These are phyloP conservation scores for Drosophila colorata DNA, from an alignment of 2,888 invertebrate genomes.

Conservation along the genomic window DNA sequence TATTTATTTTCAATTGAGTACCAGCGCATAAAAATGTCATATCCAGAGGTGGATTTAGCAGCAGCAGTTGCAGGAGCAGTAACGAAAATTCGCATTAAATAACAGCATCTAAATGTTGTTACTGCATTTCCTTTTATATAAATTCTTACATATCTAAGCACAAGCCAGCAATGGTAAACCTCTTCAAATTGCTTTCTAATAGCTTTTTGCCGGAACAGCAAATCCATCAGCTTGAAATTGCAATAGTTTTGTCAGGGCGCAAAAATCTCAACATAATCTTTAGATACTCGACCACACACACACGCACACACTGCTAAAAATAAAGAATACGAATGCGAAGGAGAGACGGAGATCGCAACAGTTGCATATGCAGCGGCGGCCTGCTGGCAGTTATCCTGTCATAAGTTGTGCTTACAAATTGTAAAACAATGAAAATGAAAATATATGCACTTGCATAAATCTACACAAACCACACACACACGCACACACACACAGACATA, in stretches of 20 bases:
- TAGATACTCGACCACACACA: conserved; percentile 7
- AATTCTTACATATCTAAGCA: conserved; percentile 15
- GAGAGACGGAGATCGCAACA: conserved; percentile 8
- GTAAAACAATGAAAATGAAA: conserved; percentile 81
- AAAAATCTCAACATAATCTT: conserved; percentile 37
- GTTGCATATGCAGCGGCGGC: conserved; percentile 36
- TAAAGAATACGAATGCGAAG: not conserved
- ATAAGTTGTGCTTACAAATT: conserved; percentile 80
- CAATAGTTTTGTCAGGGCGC: conserved; percentile 53
- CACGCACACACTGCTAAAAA: not conserved
- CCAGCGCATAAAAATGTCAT: conserved; percentile 11
- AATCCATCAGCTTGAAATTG: conserved; percentile 71
- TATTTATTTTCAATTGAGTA: too few relatives aligned
- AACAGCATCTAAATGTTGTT: conserved; percentile 25
- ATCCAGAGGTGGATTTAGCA: conserved; percentile 2
- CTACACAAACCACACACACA: conserved; percentile 52
- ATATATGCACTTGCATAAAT: conserved; percentile 66
- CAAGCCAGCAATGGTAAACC: conserved; percentile 16
- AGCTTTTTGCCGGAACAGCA: conserved; percentile 62
- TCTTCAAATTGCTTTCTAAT: conserved; percentile 73
- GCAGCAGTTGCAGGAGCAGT: conserved; percentile 6
- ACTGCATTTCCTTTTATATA: conserved; percentile 1
- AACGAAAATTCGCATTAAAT: conserved; percentile 48
- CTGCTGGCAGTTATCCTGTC: conserved; percentile 71
- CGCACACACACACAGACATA: conserved; percentile 6